A percentile compares a stretch with the other conserved stretches of the same genome.
These are phyloP conservation scores for Xerus inauris DNA, from an alignment of 2,113 vertebrate species.

Conservation along the genomic window DNA sequence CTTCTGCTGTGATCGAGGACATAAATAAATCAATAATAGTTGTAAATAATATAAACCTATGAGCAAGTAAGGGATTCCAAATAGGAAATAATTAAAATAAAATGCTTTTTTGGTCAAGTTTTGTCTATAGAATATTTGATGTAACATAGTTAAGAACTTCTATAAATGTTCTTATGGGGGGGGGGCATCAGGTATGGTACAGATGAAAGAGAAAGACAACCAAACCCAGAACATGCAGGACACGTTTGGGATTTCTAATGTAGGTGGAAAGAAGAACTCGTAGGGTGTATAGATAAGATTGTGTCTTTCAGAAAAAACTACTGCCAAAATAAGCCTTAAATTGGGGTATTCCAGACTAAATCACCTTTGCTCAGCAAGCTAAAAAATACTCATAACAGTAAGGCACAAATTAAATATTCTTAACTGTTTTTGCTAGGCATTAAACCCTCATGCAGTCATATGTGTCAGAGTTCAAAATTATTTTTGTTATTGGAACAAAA, in stretches of 20 bases:
- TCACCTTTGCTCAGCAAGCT: background rate
- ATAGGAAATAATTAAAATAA: constrained; percentile 29
- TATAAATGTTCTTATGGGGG: background rate
- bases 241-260: background rate
- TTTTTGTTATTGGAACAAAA: constrained; percentile 79
- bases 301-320: background rate
- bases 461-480: constrained; percentile 72
- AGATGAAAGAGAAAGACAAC: background rate
- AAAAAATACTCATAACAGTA: constrained; percentile 53
- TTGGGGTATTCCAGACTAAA: background rate
- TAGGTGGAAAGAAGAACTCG: background rate
- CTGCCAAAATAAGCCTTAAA: background rate
- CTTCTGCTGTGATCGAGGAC: constrained; percentile 9
- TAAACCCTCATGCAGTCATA: constrained; percentile 41
- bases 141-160: constrained; percentile 30
- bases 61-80: background rate
- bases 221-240: constrained; percentile 33
- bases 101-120: constrained; percentile 7
- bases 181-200: background rate
- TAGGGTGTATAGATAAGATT: background rate
- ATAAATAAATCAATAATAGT: background rate
- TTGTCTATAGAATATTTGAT: background rate
- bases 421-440: constrained; percentile 28
- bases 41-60: constrained; percentile 25
- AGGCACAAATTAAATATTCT: constrained; percentile 11